Conservation (phyloP, 2,888 invertebrate species). For the Xylota segnis region DNA sequence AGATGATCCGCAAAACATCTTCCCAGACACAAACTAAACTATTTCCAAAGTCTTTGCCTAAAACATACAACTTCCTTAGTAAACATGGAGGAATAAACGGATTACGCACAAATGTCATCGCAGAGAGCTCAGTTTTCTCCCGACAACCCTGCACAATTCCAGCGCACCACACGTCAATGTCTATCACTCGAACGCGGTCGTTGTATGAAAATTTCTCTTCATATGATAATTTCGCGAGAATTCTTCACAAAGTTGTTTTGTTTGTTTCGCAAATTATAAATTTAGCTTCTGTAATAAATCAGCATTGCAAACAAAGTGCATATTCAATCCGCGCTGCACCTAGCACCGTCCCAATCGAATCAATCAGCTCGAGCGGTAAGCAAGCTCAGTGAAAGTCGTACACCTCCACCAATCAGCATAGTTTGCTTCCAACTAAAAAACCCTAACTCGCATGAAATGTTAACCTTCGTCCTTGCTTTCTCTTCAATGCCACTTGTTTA, state of each 20-base stretch:
- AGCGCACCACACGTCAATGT: neutral
- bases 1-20: too few relatives aligned
- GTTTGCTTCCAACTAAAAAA: conserved; percentile 20
- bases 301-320: too few relatives aligned
- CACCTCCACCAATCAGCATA: conserved; percentile 23
- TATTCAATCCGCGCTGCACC: neutral
- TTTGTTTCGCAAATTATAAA: neutral
- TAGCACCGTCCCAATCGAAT: neutral
- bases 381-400: conserved; percentile 23
- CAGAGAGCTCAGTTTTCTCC: neutral
- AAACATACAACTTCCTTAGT: too few relatives aligned
- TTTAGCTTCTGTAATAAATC: neutral
- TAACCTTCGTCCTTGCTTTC: conserved; percentile 74
- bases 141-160: neutral
- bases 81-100: too few relatives aligned
- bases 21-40: too few relatives aligned
- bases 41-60: too few relatives aligned
- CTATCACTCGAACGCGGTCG: neutral
- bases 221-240: neutral
- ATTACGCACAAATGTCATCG: too few relatives aligned
- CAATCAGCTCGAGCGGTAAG: neutral
- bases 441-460: conserved; percentile 28
- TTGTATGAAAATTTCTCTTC: neutral
- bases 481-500: conserved; percentile 76
- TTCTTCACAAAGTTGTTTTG: neutral